phyloP scores from a whole-genome alignment of 2,113 vertebrate genomes.

The Stegastes partitus region DNA sequence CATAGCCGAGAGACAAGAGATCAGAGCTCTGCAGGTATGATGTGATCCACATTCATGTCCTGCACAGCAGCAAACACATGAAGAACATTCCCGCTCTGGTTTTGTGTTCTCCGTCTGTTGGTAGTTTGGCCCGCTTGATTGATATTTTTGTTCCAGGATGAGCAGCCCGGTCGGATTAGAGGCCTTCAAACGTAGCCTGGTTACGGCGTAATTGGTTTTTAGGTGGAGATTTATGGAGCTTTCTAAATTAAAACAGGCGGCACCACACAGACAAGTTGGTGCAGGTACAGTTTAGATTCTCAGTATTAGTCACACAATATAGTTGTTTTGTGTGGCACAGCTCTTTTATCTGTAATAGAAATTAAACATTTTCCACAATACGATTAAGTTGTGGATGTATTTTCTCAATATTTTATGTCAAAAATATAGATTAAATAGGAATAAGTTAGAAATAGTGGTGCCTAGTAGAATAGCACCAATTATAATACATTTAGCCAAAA shows the following conservation, averaged over 20 bases:
- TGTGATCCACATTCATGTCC: conserved; percentile 34
- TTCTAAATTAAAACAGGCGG: neutral
- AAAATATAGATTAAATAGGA: too few species aligned
- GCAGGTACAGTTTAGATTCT: too few species aligned
- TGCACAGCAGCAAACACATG: neutral
- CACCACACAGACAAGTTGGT: neutral
- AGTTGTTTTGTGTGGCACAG: too few species aligned
- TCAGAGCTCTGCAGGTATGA: conserved; percentile 41
- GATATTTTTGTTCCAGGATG: neutral
- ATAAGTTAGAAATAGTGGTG: too few species aligned
- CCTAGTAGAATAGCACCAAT: too few species aligned
- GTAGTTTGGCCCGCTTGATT: neutral
- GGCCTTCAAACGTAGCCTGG: neutral
- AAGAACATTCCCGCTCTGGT: neutral
- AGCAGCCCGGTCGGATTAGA: neutral
- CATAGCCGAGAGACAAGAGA: conserved; percentile 26
- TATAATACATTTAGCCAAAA: too few species aligned
- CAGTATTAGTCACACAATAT: too few species aligned
- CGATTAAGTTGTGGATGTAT: too few species aligned
- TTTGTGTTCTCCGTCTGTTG: neutral
- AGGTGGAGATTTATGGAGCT: too few species aligned
- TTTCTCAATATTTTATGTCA: too few species aligned
- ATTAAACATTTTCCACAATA: too few species aligned
- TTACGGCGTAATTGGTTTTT: neutral
- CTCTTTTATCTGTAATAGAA: too few species aligned